Evolutionary conservation across 1,140 invertebrate species (phyloP), one percentile per base, ranked within the genome.

Genomic region (Potamilus streckersoni): DNA sequence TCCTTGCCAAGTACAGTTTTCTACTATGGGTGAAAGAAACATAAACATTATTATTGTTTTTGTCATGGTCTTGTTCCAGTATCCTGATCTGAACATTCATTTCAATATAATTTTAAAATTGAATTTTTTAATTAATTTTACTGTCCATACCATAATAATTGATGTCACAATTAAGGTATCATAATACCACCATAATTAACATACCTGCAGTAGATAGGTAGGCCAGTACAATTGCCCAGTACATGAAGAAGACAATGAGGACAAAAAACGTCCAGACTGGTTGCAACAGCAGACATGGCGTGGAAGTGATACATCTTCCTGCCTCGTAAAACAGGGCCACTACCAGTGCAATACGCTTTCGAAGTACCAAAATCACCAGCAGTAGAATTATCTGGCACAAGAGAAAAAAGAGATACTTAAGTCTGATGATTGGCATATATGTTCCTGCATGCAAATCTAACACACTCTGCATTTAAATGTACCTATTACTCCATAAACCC

Each of bases 271-370:
- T 97, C 74, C 96, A 90, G 2, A 98, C 85, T 1, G 97, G 96
- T 85, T 97, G 96, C 27, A 97, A 90, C 83, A 97, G 94, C 38
- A 98, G 89, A n/a, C 93, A 93, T 12, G 96, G 96, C 77, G 98
- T 92, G 83, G 93, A 93, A 67, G 93, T 93, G 60, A 98, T 91
- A 85, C 96, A 97, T 78, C 94, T 93, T 15, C 95, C 95, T 55
- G 96, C 95, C 89, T 98, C 96, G 83, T 94, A 93, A 84, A 98
- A 98, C 19, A 98, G 89, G 55, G 93, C 92, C 2, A 95, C 93
- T 75, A 97, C 91, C 81, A 97, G 94, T 38, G 92, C 92, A 2
- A 97, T 93, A 79, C 95, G 92, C 84, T 94, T 95, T 75, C 95
- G 92, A 91, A 97, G 93, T 65, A 95, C 93, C 79, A 94, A 92